phyloP scores from a whole-genome alignment of 92 coral and sea anemone genomes.

The Epizoanthus scotinus region DNA sequence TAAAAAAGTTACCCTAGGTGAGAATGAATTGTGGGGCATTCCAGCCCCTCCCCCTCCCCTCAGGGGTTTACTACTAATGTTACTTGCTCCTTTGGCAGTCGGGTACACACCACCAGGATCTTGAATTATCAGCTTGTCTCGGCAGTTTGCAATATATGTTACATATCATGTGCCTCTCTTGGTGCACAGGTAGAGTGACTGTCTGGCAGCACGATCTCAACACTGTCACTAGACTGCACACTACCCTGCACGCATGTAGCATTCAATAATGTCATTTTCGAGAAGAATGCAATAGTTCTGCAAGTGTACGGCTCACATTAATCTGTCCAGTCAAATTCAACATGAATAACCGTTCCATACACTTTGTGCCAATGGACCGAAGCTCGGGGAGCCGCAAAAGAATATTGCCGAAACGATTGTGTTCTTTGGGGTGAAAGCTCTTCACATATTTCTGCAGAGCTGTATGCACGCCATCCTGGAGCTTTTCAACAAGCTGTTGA shows the following conservation, averaged over 20 bases:
- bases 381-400: slow-evolving; percentile 90
- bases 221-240: background rate
- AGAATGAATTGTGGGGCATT: too few species aligned
- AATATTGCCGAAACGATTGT: slow-evolving; percentile 93
- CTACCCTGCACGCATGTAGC: background rate
- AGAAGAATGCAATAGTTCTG: slow-evolving; percentile 76
- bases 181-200: too few species aligned
- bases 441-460: slow-evolving; percentile 82
- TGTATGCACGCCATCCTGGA: slow-evolving; percentile 93
- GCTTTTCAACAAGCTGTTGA: slow-evolving; percentile 72
- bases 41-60: too few species aligned
- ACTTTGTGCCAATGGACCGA: slow-evolving; percentile 94
- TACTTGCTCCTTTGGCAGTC: too few species aligned
- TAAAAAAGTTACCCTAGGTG: too few species aligned
- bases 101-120: too few species aligned
- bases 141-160: too few species aligned
- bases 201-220: too few species aligned
- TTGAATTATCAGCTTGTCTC: too few species aligned
- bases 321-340: slow-evolving; percentile 84
- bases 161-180: too few species aligned
- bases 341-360: slow-evolving; percentile 91
- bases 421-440: slow-evolving; percentile 68
- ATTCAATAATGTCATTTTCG: slow-evolving; percentile 51
- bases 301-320: slow-evolving; percentile 55
- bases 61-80: too few species aligned